Evolutionary conservation across 2,797 vertebrate species (phyloP).

Genomic region (Limnodromus scolopaceus): DNA sequence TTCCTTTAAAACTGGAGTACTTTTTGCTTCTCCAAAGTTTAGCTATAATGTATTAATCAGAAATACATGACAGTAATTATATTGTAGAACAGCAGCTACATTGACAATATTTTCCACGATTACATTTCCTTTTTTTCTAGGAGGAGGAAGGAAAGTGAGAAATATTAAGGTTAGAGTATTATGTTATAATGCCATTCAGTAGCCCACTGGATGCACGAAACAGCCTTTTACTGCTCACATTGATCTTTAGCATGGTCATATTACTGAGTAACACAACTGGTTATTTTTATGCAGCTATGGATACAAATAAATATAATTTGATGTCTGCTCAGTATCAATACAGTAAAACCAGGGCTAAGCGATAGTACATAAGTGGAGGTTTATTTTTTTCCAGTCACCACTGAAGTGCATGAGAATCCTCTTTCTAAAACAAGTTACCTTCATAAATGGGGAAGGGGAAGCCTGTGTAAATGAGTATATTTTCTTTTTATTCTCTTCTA

Average conservation of each 20-base stretch:
- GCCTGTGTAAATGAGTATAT: neutral
- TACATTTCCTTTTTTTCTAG: neutral
- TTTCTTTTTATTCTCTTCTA: neutral
- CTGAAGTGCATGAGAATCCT: neutral
- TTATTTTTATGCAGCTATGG: neutral
- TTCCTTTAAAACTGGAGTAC: neutral
- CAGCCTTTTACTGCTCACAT: neutral
- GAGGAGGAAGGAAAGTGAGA: neutral
- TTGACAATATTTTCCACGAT: neutral
- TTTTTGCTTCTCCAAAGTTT: neutral
- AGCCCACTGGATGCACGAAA: neutral
- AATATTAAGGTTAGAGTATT: neutral
- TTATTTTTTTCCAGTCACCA: neutral
- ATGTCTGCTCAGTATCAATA: neutral
- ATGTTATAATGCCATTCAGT: neutral
- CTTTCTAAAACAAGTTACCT: neutral
- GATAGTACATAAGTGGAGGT: neutral
- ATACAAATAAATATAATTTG: neutral
- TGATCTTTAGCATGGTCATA: neutral
- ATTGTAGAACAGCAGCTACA: neutral
- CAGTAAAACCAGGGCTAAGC: neutral
- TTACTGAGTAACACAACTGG: neutral
- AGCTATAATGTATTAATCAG: neutral
- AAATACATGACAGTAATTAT: neutral
- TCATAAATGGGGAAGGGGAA: neutral